Percentiles rank a stretch among this genome's conserved stretches.
phyloP scores from a whole-genome alignment of 2,113 vertebrate genomes.

The Hippocampus zosterae region DNA sequence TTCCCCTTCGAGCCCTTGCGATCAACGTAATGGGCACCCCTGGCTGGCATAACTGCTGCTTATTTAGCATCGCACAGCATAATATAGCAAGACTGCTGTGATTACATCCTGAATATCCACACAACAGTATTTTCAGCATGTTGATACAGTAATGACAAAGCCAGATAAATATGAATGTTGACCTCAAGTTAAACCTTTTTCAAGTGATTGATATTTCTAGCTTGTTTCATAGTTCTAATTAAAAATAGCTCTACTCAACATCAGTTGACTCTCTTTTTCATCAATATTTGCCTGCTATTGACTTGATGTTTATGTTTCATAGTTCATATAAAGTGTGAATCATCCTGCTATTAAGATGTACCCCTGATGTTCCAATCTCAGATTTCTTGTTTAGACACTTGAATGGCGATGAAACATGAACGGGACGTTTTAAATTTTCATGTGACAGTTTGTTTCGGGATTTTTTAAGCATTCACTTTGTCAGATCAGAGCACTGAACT shows the following conservation, averaged over 20 bases:
- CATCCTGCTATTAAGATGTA: neutral
- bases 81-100: too few relatives aligned
- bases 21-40: too few relatives aligned
- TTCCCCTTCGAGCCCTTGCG: too few relatives aligned
- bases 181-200: neutral
- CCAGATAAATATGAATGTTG: neutral
- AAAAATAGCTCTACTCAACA: neutral
- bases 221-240: neutral
- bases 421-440: neutral
- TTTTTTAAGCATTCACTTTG: slow-evolving; percentile 66
- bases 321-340: neutral
- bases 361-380: neutral
- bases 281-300: neutral
- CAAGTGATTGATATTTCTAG: neutral
- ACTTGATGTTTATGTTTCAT: neutral
- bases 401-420: neutral
- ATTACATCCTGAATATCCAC: too few relatives aligned
- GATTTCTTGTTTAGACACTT: neutral
- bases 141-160: too few relatives aligned
- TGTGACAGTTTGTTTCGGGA: slow-evolving; percentile 23
- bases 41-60: too few relatives aligned
- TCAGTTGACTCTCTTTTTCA: neutral
- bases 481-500: slow-evolving; percentile 68
- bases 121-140: neutral
- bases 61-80: too few relatives aligned